phyloP scores from a whole-genome alignment of 2,888 invertebrate species.

The Macrosiphum euphorbiae region DNA sequence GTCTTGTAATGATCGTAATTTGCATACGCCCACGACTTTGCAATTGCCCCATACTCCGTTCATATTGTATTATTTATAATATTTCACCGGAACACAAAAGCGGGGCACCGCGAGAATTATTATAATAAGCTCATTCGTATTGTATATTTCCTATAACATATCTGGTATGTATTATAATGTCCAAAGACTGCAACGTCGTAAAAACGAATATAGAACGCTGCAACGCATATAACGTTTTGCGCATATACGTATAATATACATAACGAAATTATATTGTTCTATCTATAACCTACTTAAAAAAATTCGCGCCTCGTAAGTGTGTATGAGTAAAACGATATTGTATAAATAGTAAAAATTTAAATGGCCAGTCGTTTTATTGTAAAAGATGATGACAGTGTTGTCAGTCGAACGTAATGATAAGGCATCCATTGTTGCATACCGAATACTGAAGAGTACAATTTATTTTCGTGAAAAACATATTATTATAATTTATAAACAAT shows the following conservation, averaged over 20 bases:
- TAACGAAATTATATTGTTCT: neutral
- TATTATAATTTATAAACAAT: neutral
- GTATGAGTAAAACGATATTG: neutral
- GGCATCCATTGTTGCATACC: neutral
- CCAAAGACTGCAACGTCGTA: neutral
- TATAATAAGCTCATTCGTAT: neutral
- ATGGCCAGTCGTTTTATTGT: neutral
- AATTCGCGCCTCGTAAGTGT: neutral
- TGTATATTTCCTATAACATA: neutral
- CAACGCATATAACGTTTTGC: neutral
- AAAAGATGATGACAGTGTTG: neutral
- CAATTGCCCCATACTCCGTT: neutral
- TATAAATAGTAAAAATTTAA: neutral
- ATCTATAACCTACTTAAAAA: neutral
- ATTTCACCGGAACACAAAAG: neutral
- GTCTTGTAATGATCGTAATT: constrained; percentile 29
- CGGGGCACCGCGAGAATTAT: neutral
- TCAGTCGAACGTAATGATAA: neutral
- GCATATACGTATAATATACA: neutral
- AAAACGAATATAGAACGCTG: neutral
- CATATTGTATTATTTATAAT: neutral
- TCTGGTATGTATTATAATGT: neutral
- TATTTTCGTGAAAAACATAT: neutral
- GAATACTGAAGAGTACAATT: neutral
- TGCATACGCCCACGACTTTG: constrained; percentile 24